Base-by-base conservation (phyloP, 2,888 invertebrate species). In the Latrodectus hesperus region DNA sequence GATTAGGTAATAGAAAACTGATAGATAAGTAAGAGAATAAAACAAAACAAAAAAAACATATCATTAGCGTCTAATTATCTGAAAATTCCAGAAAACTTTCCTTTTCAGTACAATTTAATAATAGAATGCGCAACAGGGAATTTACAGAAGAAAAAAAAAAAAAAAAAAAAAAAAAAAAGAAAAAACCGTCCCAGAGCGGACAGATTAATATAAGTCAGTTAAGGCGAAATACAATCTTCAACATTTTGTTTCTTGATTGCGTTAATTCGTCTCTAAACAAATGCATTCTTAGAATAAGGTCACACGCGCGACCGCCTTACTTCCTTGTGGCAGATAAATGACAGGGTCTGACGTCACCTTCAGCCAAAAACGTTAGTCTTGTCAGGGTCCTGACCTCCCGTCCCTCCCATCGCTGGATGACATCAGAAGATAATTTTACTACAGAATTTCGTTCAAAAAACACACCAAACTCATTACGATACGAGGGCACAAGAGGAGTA, bases 321-420 rank as follows among this genome's bases (percentile, higher is more conserved):
- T 85, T 85, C 85, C 85, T 85, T 80, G 75, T 85, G 71, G 85
- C 55, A 71, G 75, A 85, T 80, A 74, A 75, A 75, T 80, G 75
- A 75, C 74, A 85, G 70, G 60, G 38, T 17, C 60, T 85, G 79
- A 80, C 85, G 75, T 85, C 80, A 85, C 73, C 68, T 79, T 72
- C 79, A 85, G 67, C 65, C 74, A 64, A 80, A 85, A 79, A 74
- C 79, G 65, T 26, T 65, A 77, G 80, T 65, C 60, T 76, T 60
- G 71, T 80, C 72, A 81, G 80, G 85, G 86, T 86, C 86, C 71
- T 81, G 81, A 86, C 86, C 86, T 85, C 74, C 74, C 64, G 68
- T 73, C 71, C 80, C 72, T 81, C 86, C 71, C 86, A 55, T 76
- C 80, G 70, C 72, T 51, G 16, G 17, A 72, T 81, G 86, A 86